These are phyloP conservation scores for Hypena proboscidalis DNA, from an alignment of 2,888 invertebrate genomes.

Conservation along the genomic window DNA sequence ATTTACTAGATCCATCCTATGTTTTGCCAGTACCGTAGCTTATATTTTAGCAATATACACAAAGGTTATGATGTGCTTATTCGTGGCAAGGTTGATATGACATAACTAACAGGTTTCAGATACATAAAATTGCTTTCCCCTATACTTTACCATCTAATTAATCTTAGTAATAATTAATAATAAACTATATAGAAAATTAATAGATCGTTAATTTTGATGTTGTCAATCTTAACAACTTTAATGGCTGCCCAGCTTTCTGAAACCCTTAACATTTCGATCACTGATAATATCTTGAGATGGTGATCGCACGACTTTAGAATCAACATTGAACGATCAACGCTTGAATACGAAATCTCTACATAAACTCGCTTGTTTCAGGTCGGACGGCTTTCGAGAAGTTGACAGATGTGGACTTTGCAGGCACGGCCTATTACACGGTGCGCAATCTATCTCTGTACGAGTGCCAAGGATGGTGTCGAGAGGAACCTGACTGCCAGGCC, in stretches of 20 bases:
- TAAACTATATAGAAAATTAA: no score
- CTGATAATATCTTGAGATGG: conserved; percentile 1
- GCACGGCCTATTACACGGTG: conserved; percentile 96
- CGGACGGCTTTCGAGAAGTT: conserved; percentile 97
- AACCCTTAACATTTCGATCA: background rate
- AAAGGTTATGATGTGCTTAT: no score
- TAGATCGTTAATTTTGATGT: no score
- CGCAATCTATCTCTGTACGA: conserved; percentile 96
- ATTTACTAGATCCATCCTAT: no score
- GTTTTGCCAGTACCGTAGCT: no score
- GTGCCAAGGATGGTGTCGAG: conserved; percentile 97
- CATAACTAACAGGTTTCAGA: background rate
- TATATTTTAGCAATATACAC: no score
- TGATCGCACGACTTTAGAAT: background rate
- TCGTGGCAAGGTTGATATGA: no score
- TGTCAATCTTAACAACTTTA: no score
- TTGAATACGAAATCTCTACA: background rate
- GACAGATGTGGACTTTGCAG: conserved; percentile 95
- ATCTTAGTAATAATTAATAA: no score
- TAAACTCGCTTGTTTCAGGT: conserved; percentile 80
- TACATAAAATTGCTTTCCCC: no score
- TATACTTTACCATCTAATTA: no score
- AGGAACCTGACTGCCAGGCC: conserved; percentile 96
- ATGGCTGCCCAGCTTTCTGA: background rate
- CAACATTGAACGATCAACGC: no score